Evolutionary conservation across 1,140 invertebrate species (phyloP), one percentile per base, ranked within the genome.

Genomic region (Chironomus striatipennis): DNA sequence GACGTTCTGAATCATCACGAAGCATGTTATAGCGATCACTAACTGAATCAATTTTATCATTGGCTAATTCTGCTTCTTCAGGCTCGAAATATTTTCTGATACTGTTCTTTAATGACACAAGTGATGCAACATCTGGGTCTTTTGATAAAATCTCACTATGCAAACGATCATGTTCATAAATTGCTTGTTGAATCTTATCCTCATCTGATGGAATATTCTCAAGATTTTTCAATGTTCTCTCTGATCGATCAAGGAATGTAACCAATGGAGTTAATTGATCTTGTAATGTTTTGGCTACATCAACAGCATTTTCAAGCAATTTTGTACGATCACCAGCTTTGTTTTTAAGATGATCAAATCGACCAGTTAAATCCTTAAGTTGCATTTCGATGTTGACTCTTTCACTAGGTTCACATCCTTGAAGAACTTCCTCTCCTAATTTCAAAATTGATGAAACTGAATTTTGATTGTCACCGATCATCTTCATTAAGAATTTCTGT

Each of bases 401-500:
- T 79, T 99, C 96, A 10, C 88, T 87, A 0, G 91, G 86, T 76
- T 94, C 93, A 20, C 93, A 92, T 76, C 90, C 91, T 15, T 90
- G 90, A 0, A 92, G 93, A 34, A 96, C 91, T 80, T 95, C 94
- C 78, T 93, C 90, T 43, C 94, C 94, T 90, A 96, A 94, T 70
- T 87, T 89, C 79, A 91, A 92, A 8, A 96, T 81, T 0, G 93
- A 94, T 0, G 92, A 91, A 88, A 98, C 95, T 0, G 94, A 97
- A 78, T 92, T 91, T 82, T 96, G 93, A 65, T 97, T 88, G 81
- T 99, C 97, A 78, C 93, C 82, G 24, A 99, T 84, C 93, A 98
- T 96, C 82, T 98, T 98, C 82, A 95, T 95, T 73, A 98, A 84
- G 88, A 98, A 98, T 86, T 97, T 97, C 79, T 96, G 94, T 80